These are phyloP conservation scores for Leucophenga montana DNA, from an alignment of 2,888 invertebrate species.

Conservation along the genomic window DNA sequence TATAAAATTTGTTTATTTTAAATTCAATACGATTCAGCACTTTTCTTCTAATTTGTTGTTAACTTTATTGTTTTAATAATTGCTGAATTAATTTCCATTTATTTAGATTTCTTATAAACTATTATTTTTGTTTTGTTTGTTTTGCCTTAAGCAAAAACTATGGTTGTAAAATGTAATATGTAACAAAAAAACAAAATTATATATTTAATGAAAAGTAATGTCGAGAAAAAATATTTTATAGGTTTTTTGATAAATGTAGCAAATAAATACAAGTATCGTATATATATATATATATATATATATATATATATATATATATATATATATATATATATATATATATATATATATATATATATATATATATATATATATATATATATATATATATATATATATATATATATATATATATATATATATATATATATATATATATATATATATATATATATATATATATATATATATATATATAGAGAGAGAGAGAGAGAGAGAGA, in stretches of 20 bases:
- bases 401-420: too few relatives aligned
- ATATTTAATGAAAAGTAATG: slow-evolving; percentile 9
- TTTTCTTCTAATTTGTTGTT: slow-evolving; percentile 9
- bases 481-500: too few relatives aligned
- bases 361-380: too few relatives aligned
- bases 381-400: too few relatives aligned
- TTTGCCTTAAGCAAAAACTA: slow-evolving; percentile 25
- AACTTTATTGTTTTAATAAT: slow-evolving; percentile 31
- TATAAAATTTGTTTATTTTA: slow-evolving; percentile 19
- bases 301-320: too few relatives aligned
- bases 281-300: too few relatives aligned
- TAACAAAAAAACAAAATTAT: neutral
- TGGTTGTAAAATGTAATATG: slow-evolving; percentile 18
- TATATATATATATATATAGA: too few relatives aligned
- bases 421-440: too few relatives aligned
- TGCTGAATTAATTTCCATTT: slow-evolving; percentile 23
- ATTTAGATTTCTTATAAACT: slow-evolving; percentile 1
- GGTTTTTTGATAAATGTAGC: slow-evolving; percentile 14
- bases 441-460: too few relatives aligned
- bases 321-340: too few relatives aligned
- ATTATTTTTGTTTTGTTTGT: slow-evolving; percentile 18
- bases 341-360: too few relatives aligned
- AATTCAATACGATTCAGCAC: neutral
- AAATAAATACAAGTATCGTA: neutral
- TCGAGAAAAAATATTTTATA: slow-evolving; percentile 16